phyloP scores from a whole-genome alignment of 2,888 invertebrate species.

The Hyposoter dolosus region DNA sequence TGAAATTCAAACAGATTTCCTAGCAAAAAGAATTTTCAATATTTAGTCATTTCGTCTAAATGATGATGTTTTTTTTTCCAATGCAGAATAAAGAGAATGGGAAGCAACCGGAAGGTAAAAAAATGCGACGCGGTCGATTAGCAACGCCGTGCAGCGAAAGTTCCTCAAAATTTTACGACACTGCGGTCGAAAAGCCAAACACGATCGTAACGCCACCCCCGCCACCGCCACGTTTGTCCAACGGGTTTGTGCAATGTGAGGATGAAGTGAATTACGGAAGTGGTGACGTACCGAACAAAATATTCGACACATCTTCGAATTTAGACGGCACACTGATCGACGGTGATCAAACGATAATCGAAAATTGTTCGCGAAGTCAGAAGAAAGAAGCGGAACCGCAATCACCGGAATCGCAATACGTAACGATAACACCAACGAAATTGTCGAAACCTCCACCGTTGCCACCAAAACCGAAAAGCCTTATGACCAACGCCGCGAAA shows the following conservation, averaged over 20 bases:
- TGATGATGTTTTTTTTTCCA: conserved; percentile 49
- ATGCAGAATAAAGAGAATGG: conserved; percentile 86
- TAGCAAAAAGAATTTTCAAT: background rate
- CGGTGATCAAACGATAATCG: conserved; percentile 80
- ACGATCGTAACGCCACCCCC: conserved; percentile 45
- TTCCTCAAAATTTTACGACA: conserved; percentile 82
- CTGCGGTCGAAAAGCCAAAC: conserved; percentile 76
- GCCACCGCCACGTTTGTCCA: conserved; percentile 61
- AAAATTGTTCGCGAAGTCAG: conserved; percentile 75
- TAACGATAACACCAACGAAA: conserved; percentile 74
- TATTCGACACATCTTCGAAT: conserved; percentile 76
- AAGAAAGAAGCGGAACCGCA: conserved; percentile 65
- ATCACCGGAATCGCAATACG: conserved; percentile 70
- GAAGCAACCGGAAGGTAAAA: conserved; percentile 83
- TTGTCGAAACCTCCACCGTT: conserved; percentile 88
- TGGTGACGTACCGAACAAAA: conserved; percentile 71
- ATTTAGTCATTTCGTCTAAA: conserved; percentile 52
- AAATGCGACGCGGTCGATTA: conserved; percentile 82
- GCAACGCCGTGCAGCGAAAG: conserved; percentile 78
- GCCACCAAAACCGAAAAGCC: conserved; percentile 91
- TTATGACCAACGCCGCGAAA: conserved; percentile 85
- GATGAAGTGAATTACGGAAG: conserved; percentile 63
- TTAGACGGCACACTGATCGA: conserved; percentile 80
- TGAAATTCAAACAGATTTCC: background rate
- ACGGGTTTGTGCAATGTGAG: conserved; percentile 68